Base-by-base conservation (phyloP, 2,888 invertebrate genomes). In the Dilophus febrilis region DNA sequence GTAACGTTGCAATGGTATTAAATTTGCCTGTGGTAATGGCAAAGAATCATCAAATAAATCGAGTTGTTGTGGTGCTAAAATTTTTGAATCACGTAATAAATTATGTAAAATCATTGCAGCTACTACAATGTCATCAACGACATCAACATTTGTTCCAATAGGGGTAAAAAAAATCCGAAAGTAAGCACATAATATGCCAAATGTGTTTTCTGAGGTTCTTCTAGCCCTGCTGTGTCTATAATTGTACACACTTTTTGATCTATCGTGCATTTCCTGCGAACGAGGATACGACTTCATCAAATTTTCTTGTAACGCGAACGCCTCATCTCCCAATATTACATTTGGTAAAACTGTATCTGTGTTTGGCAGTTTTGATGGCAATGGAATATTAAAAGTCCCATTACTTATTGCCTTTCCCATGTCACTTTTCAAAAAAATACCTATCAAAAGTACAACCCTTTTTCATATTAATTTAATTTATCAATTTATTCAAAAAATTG, bases 381-480 rank as follows among this genome's bases (percentile, higher is more conserved):
- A 26, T 35, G 35, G 35, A 35, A 35, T 22, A 22, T 35, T 35
- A 14, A 35, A 35, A 35, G n/a, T 35, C 5, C 30, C n/a, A n/a
- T 30, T 13, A 12, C 22, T 35, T 2, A 35, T 35, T 13, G 22
- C 19, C 19, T 18, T 17, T 5, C 35, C 35, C 35, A 35, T 22
- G 2, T 13, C 26, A 22, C 34, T 16, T n/a, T 18, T 35, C 4
- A 22, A 13, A 35, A 22, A 35, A 35, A 35, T 35, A 3, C 35
- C 35, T 8, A 11, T 32, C 32, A 32, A 32, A 14, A 32, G 8
- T 4, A 5, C 32, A n/a, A n/a, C 17, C 17, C 4, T 16, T 16
- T 14, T 8, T 32, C 7, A 14, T 16, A 32, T 16, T 14, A 14
- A 14, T 7, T 5, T 32, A 5, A 8, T 32, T 14, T 17, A 13